phyloP scores from a whole-genome alignment of 92 coral and sea anemone species.

The Anthopleura xanthogrammica region DNA sequence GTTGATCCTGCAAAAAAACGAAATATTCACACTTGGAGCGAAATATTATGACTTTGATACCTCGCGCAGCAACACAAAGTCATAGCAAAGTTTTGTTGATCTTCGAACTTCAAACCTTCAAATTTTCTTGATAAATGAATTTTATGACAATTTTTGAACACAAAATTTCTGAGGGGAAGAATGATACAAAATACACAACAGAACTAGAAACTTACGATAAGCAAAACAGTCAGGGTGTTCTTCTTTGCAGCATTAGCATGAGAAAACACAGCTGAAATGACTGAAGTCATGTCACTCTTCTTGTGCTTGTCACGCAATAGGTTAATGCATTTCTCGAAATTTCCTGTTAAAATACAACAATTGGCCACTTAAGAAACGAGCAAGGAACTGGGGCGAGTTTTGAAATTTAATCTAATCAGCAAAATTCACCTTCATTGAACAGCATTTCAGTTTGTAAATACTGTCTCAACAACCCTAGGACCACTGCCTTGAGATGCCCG shows the following conservation, averaged over 20 bases:
- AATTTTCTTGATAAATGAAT: too few relatives aligned
- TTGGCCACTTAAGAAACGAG: too few relatives aligned
- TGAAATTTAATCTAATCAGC: too few relatives aligned
- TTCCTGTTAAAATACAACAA: slow-evolving; percentile 49
- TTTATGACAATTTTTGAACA: too few relatives aligned
- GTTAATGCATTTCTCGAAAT: slow-evolving; percentile 91
- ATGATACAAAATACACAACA: too few relatives aligned
- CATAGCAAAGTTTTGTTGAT: too few relatives aligned
- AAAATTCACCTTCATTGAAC: slow-evolving; percentile 96
- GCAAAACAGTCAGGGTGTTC: slow-evolving; percentile 72
- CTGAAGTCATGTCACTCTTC: slow-evolving; percentile 70
- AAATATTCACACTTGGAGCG: too few relatives aligned
- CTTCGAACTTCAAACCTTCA: too few relatives aligned
- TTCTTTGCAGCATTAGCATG: slow-evolving; percentile 85
- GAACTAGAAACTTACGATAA: slow-evolving; percentile 66
- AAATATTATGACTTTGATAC: too few relatives aligned
- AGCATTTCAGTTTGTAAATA: slow-evolving; percentile 85
- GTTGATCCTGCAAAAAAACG: slow-evolving; percentile 64
- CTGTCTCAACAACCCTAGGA: slow-evolving; percentile 78
- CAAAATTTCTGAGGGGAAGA: too few relatives aligned
- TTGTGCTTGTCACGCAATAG: slow-evolving; percentile 82
- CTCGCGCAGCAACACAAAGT: too few relatives aligned
- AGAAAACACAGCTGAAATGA: slow-evolving; percentile 83
- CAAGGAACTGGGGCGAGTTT: too few relatives aligned
- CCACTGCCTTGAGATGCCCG: slow-evolving; percentile 95